Evolutionary conservation across 2,797 vertebrate species (phyloP), one percentile per base, ranked within the genome.

Genomic region (Oreortyx pictus): DNA sequence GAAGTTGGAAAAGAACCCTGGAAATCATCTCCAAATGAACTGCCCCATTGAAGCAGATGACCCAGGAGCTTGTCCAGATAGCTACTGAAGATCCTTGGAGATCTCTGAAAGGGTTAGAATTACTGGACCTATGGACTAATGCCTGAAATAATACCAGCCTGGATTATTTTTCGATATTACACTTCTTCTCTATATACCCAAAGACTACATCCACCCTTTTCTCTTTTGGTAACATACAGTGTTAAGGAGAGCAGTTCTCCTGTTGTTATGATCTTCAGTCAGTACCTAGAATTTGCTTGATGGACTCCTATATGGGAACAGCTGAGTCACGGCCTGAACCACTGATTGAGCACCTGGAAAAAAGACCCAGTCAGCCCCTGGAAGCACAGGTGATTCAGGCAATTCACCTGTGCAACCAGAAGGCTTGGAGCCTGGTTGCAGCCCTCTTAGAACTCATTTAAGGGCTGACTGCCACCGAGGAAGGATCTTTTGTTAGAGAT

Each of bases 201-300:
- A 66, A 66, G 24, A 41, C 6, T 52, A 25, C 12, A 9, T 14
- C 59, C 6, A 49, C 3, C 13, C 20, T 62, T 41, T 60, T 71
- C 14, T 39, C 17, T 39, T 18, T 18, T 74, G 14, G 68, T 37
- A 52, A n/a, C n/a, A 19, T 13, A 22, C 0, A 0, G 4, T 4
- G 5, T 52, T 31, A 57, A 80, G 5, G 37, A 90, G 73, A 56
- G 29, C 11, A 15, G 7, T 1, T 1, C 0, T 52, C 49, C 75
- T 44, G 9, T 6, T 80, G 80, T 82, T 66, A 73, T 76, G 4
- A 6, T 59, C 31, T 86, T 54, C 41, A n/a, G 9, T 54, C 59
- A 54, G 54, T 46, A 70, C 10, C 5, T 68, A 82, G 74, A 77
- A 61, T 37, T 29, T 46, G 11, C 3, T 49, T 66, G 33, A 77